Base-by-base conservation (phyloP, 2,113 vertebrate genomes). In the Cyphomyrus plagiostoma region DNA sequence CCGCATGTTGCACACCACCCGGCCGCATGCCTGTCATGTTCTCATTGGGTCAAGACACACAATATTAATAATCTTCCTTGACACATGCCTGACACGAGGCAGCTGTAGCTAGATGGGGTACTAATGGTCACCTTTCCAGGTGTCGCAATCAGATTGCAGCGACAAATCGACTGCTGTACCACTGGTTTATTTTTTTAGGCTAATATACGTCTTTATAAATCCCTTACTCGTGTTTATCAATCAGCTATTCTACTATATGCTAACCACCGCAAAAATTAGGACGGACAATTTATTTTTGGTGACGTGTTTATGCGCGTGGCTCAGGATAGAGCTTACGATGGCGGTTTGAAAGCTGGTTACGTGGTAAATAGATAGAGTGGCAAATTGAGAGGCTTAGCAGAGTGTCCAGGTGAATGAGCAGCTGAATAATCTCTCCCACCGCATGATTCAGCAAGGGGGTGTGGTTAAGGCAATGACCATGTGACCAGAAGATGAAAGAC, bases 1-100 rank as follows among this genome's bases (percentile, higher is more conserved):
- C 94, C 94, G 90, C 66, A 17, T 80, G 90, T 90, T 91, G 91
- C 90, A 26, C 89, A 80, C 91, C 86, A 89, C 83, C 10, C 8
- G 9, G 58, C 8, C 62, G 42, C 84, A 53, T 82, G 56, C 89
- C 66, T 85, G 82, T 6, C 90, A n/a, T 7, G 0, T 17, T 77
- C 13, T 35, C 6, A 35, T 39, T 0, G 30, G 30, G 30, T 77
- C 30, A 77, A 35, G 30, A 39, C 4, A 4, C 3, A 11, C 58
- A 5, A 17, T 77, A 39, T 77, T 39, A 17, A 77, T 80, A 19
- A 42, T 42, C 35, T 19, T 42, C 74, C 35, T 42, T n/a, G 35
- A 77, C 30, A 8, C 70, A 42, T 42, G 30, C 35, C 74, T 80
- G 13, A 42, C 35, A 19, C 19, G 19, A 42, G 50, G 0, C 74